These are phyloP conservation scores for Adrianichthys oophorus DNA, from an alignment of 2,797 vertebrate genomes.

Conservation along the genomic window DNA sequence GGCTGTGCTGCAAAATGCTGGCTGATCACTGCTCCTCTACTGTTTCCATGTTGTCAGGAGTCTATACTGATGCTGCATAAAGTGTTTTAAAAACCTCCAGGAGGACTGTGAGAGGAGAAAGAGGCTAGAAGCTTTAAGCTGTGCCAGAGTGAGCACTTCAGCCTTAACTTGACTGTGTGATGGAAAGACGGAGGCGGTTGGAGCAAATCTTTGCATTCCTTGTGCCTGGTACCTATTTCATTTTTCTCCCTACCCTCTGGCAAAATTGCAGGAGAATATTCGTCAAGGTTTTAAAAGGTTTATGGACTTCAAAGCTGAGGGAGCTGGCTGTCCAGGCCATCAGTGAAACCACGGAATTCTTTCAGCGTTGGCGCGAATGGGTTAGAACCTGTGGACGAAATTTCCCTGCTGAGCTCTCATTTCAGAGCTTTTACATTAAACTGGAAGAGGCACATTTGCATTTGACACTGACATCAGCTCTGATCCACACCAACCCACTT, in stretches of 20 bases:
- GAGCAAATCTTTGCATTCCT: constrained; percentile 55
- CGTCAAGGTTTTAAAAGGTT: constrained; percentile 81
- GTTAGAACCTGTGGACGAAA: constrained; percentile 64
- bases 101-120: constrained; percentile 17
- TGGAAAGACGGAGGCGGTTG: constrained; percentile 31
- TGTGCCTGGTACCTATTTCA: constrained; percentile 56
- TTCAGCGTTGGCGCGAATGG: constrained; percentile 67
- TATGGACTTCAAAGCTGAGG: constrained; percentile 78
- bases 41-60: constrained; percentile 16
- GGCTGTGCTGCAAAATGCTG: constrained; percentile 56
- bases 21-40: constrained; percentile 30
- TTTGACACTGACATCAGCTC: constrained; percentile 68
- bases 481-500: constrained; percentile 62
- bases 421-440: constrained; percentile 64
- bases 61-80: constrained; percentile 23
- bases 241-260: constrained; percentile 61
- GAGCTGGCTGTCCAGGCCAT: constrained; percentile 65
- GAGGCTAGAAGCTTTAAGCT: constrained; percentile 19
- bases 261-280: constrained; percentile 71
- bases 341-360: constrained; percentile 69
- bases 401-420: constrained; percentile 65
- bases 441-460: constrained; percentile 69
- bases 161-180: constrained; percentile 21
- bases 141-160: constrained; percentile 22
- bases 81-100: constrained; percentile 20